A percentile compares a stretch with the other conserved stretches of the same genome.
Evolutionary conservation across 1,140 invertebrate genomes (phyloP).

Genomic region (Zophobas atratus): DNA sequence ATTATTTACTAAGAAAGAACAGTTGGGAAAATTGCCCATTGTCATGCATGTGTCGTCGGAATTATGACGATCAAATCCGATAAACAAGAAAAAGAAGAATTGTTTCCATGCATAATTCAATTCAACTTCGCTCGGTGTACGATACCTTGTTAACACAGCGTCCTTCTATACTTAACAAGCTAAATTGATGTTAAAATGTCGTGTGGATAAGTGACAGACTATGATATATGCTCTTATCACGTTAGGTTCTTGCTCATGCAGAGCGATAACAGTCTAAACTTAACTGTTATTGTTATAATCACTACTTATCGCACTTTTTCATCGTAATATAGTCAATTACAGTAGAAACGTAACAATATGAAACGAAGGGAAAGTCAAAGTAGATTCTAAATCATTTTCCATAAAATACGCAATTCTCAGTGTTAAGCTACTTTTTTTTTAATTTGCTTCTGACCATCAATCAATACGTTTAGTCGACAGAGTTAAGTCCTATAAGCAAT

Average conservation of each 20-base stretch:
- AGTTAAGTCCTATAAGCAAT: no score
- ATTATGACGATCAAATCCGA: constrained; percentile 30
- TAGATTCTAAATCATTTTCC: no score
- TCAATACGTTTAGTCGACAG: no score
- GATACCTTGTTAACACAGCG: constrained; percentile 38
- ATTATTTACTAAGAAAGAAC: constrained; percentile 37
- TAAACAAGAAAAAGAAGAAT: constrained; percentile 39
- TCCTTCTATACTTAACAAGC: constrained; percentile 38
- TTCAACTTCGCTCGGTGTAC: constrained; percentile 16
- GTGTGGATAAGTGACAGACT: constrained; percentile 40
- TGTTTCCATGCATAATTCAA: constrained; percentile 44
- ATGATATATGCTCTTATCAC: constrained; percentile 44
- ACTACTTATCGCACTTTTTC: constrained; percentile 10
- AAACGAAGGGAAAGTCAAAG: no score
- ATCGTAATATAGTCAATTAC: not conserved
- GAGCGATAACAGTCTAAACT: constrained; percentile 1
- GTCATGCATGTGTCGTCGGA: constrained; percentile 41
- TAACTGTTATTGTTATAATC: constrained; percentile 15
- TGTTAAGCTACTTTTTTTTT: no score
- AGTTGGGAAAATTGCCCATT: constrained; percentile 21
- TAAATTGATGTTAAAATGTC: constrained; percentile 49
- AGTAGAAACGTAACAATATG: no score
- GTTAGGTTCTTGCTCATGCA: constrained; percentile 13
- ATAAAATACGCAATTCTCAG: no score
- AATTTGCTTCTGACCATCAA: no score